Evolutionary conservation across 23 tunicate genomes (phyloP).

Genomic region (Botrylloides violaceus): DNA sequence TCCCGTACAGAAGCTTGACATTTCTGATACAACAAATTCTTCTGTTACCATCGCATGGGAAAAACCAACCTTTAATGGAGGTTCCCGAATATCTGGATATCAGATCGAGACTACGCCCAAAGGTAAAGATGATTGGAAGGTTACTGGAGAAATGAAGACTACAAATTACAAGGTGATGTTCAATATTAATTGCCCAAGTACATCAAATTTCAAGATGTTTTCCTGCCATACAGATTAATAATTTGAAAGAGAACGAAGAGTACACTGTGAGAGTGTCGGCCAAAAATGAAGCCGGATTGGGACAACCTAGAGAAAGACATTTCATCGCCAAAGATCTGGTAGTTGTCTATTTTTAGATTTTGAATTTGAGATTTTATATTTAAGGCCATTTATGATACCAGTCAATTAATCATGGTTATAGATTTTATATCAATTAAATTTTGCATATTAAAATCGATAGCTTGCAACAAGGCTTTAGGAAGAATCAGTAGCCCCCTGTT

Average conservation of each 20-base stretch:
- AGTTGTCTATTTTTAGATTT: background rate
- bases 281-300: conserved; percentile 12
- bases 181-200: background rate
- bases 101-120: conserved; percentile 58
- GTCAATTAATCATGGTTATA: background rate
- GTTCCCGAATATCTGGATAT: conserved; percentile 73
- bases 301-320: conserved; percentile 67
- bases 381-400: background rate
- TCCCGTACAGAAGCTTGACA: conserved; percentile 15
- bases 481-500: too few relatives aligned
- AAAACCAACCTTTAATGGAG: conserved; percentile 76
- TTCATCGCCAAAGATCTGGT: conserved; percentile 77
- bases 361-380: background rate
- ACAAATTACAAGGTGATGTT: conserved; percentile 38
- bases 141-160: conserved; percentile 45
- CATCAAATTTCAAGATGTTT: background rate
- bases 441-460: background rate
- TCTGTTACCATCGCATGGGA: conserved; percentile 60
- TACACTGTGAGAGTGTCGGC: conserved; percentile 11
- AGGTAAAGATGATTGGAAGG: conserved; percentile 67
- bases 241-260: conserved; percentile 1
- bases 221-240: background rate
- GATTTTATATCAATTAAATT: background rate
- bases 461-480: too few relatives aligned
- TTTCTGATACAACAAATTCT: conserved; percentile 10